phyloP scores from a whole-genome alignment of 2,113 vertebrate genomes.

The Sinocyclocheilus anshuiensis region DNA sequence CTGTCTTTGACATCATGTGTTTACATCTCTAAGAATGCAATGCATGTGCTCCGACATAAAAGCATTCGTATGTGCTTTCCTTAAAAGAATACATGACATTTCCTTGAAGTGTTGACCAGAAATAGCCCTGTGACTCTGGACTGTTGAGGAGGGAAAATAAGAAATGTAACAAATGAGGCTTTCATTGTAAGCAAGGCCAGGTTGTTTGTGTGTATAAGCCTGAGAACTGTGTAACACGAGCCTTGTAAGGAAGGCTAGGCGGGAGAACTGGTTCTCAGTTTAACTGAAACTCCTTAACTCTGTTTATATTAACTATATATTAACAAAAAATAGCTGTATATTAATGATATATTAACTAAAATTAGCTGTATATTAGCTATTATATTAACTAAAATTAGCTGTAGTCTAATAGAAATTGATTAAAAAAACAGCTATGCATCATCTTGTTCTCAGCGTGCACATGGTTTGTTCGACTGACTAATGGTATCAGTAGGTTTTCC shows the following conservation, averaged over 20 bases:
- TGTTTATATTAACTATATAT: no score
- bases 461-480: not conserved
- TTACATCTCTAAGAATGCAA: constrained; percentile 5
- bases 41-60: not conserved
- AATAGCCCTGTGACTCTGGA: not conserved
- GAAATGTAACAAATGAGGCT: not conserved
- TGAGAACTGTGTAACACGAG: not conserved
- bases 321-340: no score
- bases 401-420: no score
- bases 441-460: not conserved
- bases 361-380: no score
- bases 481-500: constrained; percentile 1
- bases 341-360: no score
- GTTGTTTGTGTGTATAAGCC: not conserved
- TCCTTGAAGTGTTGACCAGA: not conserved
- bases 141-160: not conserved
- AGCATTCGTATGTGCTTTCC: not conserved
- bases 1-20: not conserved
- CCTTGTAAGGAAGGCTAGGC: not conserved
- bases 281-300: not conserved
- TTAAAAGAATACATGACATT: not conserved
- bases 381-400: not conserved
- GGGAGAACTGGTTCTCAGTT: not conserved
- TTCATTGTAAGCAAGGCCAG: not conserved
- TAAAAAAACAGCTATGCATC: not conserved